phyloP scores from a whole-genome alignment of 2,888 invertebrate genomes.

The Stegana nigrithorax region DNA sequence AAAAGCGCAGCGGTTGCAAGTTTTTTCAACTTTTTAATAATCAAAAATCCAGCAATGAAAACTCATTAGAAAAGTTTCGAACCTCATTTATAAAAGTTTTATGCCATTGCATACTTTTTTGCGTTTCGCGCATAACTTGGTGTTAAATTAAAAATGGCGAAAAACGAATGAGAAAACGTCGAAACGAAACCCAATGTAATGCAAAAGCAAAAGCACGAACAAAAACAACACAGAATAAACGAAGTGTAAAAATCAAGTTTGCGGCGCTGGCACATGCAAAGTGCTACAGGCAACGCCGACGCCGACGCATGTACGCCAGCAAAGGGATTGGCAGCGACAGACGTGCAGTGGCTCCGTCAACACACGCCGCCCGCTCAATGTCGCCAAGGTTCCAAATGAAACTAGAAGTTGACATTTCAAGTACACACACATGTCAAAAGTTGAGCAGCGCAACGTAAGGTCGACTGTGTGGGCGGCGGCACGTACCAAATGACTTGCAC shows the following conservation, averaged over 20 bases:
- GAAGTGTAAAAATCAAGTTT: not conserved
- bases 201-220: not conserved
- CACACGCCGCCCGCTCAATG: no score
- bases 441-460: not conserved
- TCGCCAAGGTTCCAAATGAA: not conserved
- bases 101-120: not conserved
- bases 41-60: conserved; percentile 1
- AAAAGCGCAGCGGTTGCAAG: not conserved
- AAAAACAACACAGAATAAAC: not conserved
- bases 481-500: not conserved
- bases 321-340: not conserved
- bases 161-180: not conserved
- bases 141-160: not conserved
- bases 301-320: not conserved
- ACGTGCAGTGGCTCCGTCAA: no score
- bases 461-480: not conserved
- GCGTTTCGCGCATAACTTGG: not conserved
- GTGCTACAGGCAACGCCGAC: not conserved
- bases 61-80: conserved; percentile 16
- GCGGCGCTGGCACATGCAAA: not conserved
- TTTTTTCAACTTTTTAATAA: not conserved
- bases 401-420: conserved; percentile 1
- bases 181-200: not conserved
- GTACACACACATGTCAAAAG: conserved; percentile 9
- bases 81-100: conserved; percentile 10